Percentiles rank a stretch among this genome's conserved stretches.
phyloP scores from a whole-genome alignment of 2,888 invertebrate species.

The Trachelus stipa region DNA sequence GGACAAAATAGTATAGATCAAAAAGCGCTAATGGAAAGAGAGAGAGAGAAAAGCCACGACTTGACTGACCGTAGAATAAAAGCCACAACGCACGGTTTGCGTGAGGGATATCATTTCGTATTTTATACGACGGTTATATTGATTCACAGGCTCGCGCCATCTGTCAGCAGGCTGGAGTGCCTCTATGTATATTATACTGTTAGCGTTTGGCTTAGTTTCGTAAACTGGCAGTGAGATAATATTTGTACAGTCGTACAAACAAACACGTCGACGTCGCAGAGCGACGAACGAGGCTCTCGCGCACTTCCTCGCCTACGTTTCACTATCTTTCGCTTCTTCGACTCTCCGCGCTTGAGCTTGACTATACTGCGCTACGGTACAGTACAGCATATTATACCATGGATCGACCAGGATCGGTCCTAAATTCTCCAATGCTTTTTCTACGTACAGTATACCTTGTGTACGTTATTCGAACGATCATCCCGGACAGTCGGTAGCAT shows the following conservation, averaged over 20 bases:
- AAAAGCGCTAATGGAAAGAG: too few relatives aligned
- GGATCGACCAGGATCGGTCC: too few relatives aligned
- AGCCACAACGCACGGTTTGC: background rate
- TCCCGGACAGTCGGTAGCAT: too few relatives aligned
- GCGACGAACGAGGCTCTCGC: slow-evolving; percentile 5
- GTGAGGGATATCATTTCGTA: slow-evolving; percentile 1
- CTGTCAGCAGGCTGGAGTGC: slow-evolving; percentile 44
- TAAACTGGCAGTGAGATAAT: slow-evolving; percentile 46
- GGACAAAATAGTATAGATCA: too few relatives aligned
- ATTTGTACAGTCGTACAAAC: slow-evolving; percentile 47
- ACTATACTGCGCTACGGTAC: too few relatives aligned
- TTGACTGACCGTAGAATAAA: background rate
- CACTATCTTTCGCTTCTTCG: background rate
- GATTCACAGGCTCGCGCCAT: slow-evolving; percentile 54
- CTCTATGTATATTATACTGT: slow-evolving; percentile 15
- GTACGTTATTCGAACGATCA: too few relatives aligned
- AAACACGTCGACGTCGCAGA: slow-evolving; percentile 33
- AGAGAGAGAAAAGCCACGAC: too few relatives aligned
- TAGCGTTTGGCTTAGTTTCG: slow-evolving; percentile 42
- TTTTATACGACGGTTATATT: slow-evolving; percentile 39
- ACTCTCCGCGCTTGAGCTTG: too few relatives aligned
- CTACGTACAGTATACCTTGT: too few relatives aligned
- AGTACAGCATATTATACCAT: too few relatives aligned
- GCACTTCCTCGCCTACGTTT: background rate
- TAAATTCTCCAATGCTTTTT: too few relatives aligned